Evolutionary conservation across 2,888 invertebrate genomes (phyloP).

Genomic region (Agriotes lineatus): DNA sequence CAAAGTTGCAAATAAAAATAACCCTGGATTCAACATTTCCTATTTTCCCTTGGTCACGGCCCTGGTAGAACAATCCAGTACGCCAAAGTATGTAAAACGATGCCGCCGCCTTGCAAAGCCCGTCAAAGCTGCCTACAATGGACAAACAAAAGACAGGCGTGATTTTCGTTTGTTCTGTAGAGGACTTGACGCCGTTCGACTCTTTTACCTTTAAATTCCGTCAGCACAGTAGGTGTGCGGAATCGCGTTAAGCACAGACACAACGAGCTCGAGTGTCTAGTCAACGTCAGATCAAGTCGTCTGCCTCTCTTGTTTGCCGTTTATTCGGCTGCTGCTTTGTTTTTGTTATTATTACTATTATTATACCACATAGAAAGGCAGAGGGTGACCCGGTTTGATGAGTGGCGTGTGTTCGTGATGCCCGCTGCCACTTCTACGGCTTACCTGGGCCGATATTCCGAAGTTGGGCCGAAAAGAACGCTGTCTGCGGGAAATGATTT

Average conservation of each 20-base stretch:
- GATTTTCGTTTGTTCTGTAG: conserved; percentile 10
- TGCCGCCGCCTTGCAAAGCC: not conserved
- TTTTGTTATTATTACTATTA: no score
- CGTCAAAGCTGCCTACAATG: not conserved
- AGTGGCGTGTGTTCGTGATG: conserved; percentile 20
- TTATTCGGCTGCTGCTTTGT: no score
- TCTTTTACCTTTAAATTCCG: conserved; percentile 5
- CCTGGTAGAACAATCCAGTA: no score
- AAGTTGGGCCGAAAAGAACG: not conserved
- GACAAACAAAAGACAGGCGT: not conserved
- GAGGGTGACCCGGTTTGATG: conserved; percentile 13
- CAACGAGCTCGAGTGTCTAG: conserved; percentile 26
- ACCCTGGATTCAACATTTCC: no score
- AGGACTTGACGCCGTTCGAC: not conserved
- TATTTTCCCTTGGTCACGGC: no score
- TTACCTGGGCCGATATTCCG: not conserved
- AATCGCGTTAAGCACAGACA: conserved; percentile 18
- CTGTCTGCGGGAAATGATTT: not conserved
- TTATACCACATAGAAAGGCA: no score
- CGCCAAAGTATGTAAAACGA: conserved; percentile 6
- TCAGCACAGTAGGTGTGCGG: not conserved
- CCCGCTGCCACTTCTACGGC: not conserved
- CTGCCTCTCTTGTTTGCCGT: conserved; percentile 30
- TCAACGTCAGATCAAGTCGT: conserved; percentile 36
- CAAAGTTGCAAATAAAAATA: no score